Evolutionary conservation across 2,113 vertebrate species (phyloP).

Genomic region (Phyllostomus hastatus): DNA sequence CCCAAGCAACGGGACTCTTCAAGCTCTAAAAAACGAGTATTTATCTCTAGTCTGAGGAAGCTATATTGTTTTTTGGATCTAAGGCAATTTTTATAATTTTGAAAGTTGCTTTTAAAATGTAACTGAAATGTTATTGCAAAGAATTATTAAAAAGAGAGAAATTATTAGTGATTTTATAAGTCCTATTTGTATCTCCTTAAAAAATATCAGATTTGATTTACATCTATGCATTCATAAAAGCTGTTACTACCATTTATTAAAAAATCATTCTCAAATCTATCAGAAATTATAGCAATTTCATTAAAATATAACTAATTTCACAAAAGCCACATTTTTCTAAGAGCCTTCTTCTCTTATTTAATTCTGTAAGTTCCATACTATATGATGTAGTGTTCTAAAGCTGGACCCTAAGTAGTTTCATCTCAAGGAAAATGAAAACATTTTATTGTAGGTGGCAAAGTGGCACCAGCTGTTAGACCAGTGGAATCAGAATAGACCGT

Average conservation of each 20-base stretch:
- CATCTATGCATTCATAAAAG: neutral
- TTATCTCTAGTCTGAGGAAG: neutral
- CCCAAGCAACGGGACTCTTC: neutral
- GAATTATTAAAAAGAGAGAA: neutral
- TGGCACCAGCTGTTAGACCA: too few relatives aligned
- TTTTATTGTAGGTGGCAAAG: neutral
- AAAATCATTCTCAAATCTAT: neutral
- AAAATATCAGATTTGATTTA: neutral
- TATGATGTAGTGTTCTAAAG: neutral
- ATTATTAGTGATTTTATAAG: neutral
- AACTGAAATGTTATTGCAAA: neutral
- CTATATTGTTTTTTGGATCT: neutral
- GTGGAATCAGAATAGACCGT: too few relatives aligned
- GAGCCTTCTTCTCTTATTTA: rapidly evolving
- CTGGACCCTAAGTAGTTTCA: neutral
- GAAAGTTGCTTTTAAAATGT: neutral
- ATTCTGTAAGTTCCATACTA: neutral
- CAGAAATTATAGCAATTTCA: neutral
- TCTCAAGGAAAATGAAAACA: conserved; percentile 14
- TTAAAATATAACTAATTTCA: neutral
- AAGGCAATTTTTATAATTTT: neutral
- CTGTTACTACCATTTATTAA: neutral
- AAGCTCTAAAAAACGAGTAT: neutral
- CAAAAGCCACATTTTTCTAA: neutral
- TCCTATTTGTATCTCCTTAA: neutral